A percentile compares a stretch with the other conserved stretches of the same genome.
phyloP scores from a whole-genome alignment of 2,797 vertebrate species.

The Gymnodraco acuticeps region DNA sequence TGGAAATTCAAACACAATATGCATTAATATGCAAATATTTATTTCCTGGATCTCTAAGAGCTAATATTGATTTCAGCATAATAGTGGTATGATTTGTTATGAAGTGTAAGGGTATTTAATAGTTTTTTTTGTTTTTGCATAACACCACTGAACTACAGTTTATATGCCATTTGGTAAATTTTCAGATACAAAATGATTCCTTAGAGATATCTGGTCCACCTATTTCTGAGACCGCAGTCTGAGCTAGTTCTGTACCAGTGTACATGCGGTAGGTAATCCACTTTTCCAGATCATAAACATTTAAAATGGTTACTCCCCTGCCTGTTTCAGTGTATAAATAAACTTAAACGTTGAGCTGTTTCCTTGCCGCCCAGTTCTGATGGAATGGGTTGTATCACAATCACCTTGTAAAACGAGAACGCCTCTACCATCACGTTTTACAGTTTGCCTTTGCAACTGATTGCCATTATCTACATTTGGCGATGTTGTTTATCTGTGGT shows the following conservation, averaged over 20 bases:
- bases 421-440: background rate
- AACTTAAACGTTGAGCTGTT: constrained; percentile 4
- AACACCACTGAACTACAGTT: background rate
- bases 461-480: constrained; percentile 1
- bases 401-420: constrained; percentile 3
- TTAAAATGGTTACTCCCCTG: background rate
- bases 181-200: too few relatives aligned
- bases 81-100: too few relatives aligned
- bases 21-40: background rate
- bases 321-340: background rate
- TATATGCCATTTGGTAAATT: too few relatives aligned
- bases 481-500: background rate
- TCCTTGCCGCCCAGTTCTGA: constrained; percentile 8
- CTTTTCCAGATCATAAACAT: background rate
- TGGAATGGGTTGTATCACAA: background rate
- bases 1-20: background rate
- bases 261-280: too few relatives aligned
- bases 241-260: too few relatives aligned
- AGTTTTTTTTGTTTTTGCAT: background rate
- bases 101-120: background rate
- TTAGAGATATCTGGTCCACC: too few relatives aligned
- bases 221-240: too few relatives aligned
- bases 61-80: background rate
- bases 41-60: background rate
- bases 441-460: background rate